Evolutionary conservation across 2,797 vertebrate genomes (phyloP).

Genomic region (Platalea minor): DNA sequence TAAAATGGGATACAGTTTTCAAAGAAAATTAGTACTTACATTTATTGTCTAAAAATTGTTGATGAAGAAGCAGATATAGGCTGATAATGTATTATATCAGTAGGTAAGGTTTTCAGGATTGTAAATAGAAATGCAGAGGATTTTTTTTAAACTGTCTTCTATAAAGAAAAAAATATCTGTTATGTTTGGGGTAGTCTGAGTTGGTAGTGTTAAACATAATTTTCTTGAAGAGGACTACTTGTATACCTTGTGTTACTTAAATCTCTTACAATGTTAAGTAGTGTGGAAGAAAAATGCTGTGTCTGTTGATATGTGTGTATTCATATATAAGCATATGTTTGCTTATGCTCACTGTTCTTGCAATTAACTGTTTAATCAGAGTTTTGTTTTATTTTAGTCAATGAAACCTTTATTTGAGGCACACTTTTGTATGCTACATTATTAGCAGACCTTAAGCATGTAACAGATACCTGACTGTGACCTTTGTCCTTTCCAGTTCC

Average conservation of each 20-base stretch:
- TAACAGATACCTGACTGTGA: not conserved
- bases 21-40: not conserved
- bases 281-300: not conserved
- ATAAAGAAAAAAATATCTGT: not conserved
- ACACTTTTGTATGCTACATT: not conserved
- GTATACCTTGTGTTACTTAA: not conserved
- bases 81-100: not conserved
- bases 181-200: not conserved
- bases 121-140: not conserved
- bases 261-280: not conserved
- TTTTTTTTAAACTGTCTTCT: not conserved
- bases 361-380: not conserved
- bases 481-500: not conserved
- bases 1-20: slow-evolving; percentile 10
- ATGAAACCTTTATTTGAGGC: not conserved
- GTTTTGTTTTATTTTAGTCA: not conserved
- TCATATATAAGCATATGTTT: not conserved
- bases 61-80: not conserved
- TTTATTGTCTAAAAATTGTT: slow-evolving; percentile 21
- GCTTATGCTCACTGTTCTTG: not conserved
- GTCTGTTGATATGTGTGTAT: not conserved
- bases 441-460: not conserved
- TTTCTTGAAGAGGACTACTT: not conserved
- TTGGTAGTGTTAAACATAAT: not conserved
- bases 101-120: not conserved